A percentile compares a stretch with the other conserved stretches of the same genome.
Conservation (phyloP, 1,140 invertebrate species). For the Drosophila tristis region DNA sequence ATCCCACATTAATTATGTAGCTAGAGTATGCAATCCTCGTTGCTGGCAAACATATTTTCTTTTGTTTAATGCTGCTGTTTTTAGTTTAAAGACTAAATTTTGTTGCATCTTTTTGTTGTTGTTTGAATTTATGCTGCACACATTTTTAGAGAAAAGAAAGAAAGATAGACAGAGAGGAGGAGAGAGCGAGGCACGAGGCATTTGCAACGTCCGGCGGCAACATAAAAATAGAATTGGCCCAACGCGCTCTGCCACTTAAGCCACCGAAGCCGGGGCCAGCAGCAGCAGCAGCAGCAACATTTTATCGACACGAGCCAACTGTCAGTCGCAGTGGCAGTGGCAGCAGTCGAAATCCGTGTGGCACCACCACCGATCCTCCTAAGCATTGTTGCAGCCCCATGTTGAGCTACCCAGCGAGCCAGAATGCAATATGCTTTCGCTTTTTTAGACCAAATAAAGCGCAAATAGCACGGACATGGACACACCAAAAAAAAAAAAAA, state of each 20-base stretch:
- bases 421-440: slow-evolving; percentile 38
- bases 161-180: not conserved
- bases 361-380: slow-evolving; percentile 34
- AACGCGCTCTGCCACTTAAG: slow-evolving; percentile 70
- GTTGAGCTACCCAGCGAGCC: slow-evolving; percentile 48
- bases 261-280: slow-evolving; percentile 44
- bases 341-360: slow-evolving; percentile 56
- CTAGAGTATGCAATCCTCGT: slow-evolving; percentile 1
- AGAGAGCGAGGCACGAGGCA: slow-evolving; percentile 6
- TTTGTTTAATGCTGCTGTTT: slow-evolving; percentile 4
- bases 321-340: slow-evolving; percentile 53
- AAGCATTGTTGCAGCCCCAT: slow-evolving; percentile 76
- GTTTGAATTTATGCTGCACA: slow-evolving; percentile 52
- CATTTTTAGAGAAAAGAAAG: slow-evolving; percentile 8
- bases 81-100: slow-evolving; percentile 9
- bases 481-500: slow-evolving; percentile 12
- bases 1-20: slow-evolving; percentile 3
- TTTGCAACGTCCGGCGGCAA: slow-evolving; percentile 52
- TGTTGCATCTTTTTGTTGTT: slow-evolving; percentile 5
- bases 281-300: slow-evolving; percentile 58
- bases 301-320: slow-evolving; percentile 82
- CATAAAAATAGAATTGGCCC: slow-evolving; percentile 71
- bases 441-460: slow-evolving; percentile 82
- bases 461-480: slow-evolving; percentile 52
- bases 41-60: not conserved